These are phyloP conservation scores for Papilio demoleus DNA, from an alignment of 2,888 invertebrate genomes.

Conservation along the genomic window DNA sequence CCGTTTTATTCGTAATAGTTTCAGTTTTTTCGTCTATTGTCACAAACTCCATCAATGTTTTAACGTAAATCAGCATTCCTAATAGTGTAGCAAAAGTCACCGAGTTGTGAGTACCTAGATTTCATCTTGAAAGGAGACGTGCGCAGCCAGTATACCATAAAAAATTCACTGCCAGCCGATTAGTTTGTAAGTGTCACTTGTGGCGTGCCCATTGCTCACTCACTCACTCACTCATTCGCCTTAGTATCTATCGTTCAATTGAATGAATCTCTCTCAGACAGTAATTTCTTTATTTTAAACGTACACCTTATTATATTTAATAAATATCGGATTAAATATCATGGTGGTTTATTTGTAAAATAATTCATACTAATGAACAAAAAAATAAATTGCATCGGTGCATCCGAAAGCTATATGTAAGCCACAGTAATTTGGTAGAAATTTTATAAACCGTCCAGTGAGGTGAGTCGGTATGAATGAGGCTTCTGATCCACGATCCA, in stretches of 20 bases:
- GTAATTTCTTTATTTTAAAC: too few species aligned
- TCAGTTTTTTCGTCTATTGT: background rate
- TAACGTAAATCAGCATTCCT: too few species aligned
- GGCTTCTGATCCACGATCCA: slow-evolving; percentile 20
- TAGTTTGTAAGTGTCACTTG: slow-evolving; percentile 26
- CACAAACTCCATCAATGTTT: too few species aligned
- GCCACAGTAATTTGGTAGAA: background rate
- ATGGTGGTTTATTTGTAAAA: background rate
- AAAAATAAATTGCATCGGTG: background rate
- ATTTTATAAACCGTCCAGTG: slow-evolving; percentile 6
- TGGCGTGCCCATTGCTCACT: slow-evolving; percentile 10
- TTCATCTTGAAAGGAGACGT: slow-evolving; percentile 25
- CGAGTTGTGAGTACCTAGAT: slow-evolving; percentile 14
- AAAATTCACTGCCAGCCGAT: slow-evolving; percentile 37
- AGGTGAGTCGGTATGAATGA: slow-evolving; percentile 22
- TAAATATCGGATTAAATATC: too few species aligned
- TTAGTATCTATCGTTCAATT: background rate
- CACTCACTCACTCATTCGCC: slow-evolving; percentile 4
- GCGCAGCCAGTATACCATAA: slow-evolving; percentile 21
- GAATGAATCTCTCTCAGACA: too few species aligned
- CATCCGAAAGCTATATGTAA: background rate
- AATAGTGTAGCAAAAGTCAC: background rate
- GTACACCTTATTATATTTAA: too few species aligned
- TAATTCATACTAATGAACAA: background rate
- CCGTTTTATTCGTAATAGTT: too few species aligned